Conservation (phyloP, 2,888 invertebrate species). For the Palloptera scutellata region DNA sequence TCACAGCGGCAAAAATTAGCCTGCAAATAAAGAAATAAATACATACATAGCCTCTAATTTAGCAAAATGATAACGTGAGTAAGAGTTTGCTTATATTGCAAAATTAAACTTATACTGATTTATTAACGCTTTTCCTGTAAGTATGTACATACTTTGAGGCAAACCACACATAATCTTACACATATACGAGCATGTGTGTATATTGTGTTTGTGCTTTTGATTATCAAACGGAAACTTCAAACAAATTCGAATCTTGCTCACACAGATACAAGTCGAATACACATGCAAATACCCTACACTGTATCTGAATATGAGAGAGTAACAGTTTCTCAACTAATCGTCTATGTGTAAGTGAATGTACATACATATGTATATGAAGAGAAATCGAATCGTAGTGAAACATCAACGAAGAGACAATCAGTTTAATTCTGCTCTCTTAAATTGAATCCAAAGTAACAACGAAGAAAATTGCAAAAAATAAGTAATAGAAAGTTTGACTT, state of each 20-base stretch:
- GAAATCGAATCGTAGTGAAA: neutral
- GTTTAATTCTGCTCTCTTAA: neutral
- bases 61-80: neutral
- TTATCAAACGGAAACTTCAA: too few relatives aligned
- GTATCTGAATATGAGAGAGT: too few relatives aligned
- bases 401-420: neutral
- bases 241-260: too few relatives aligned
- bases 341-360: neutral
- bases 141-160: neutral
- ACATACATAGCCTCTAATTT: too few relatives aligned
- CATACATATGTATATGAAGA: neutral
- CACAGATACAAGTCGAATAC: too few relatives aligned
- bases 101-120: neutral
- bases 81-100: neutral
- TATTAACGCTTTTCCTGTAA: neutral
- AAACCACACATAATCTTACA: neutral
- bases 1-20: slow-evolving; percentile 60
- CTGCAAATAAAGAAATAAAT: slow-evolving; percentile 45
- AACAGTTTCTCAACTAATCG: neutral
- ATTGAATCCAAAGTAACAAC: too few relatives aligned
- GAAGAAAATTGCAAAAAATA: too few relatives aligned
- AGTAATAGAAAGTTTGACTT: too few relatives aligned
- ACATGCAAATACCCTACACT: too few relatives aligned
- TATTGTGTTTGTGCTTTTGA: neutral
- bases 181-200: neutral